Evolutionary conservation across 2,888 invertebrate genomes (phyloP).

Genomic region (Pherbina coryleti): DNA sequence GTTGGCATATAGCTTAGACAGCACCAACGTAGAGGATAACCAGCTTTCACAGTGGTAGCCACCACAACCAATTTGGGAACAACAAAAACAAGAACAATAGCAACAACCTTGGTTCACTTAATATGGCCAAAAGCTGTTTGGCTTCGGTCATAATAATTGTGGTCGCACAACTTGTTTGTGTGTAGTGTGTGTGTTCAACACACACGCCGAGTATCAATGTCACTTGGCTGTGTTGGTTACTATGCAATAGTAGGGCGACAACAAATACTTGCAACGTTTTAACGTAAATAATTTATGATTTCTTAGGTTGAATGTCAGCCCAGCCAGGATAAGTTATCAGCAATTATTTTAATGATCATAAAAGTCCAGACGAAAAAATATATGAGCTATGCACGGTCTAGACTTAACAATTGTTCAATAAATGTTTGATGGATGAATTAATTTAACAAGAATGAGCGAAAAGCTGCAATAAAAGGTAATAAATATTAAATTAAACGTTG

Average conservation of each 20-base stretch:
- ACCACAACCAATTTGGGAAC: too few species aligned
- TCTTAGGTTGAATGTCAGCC: constrained; percentile 1
- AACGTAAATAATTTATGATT: constrained; percentile 1
- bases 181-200: background rate
- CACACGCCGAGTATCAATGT: too few species aligned
- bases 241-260: background rate
- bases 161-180: background rate
- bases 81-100: background rate
- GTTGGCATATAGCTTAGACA: too few species aligned
- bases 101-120: background rate
- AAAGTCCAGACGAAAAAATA: background rate
- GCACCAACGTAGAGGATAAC: too few species aligned
- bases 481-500: too few species aligned
- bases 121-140: background rate
- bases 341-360: background rate
- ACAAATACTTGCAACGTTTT: background rate
- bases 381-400: background rate
- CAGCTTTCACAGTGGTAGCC: too few species aligned
- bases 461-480: too few species aligned
- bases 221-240: background rate
- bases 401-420: constrained; percentile 11
- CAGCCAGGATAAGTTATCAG: background rate
- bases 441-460: background rate
- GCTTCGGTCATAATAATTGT: background rate
- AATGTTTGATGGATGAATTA: background rate